Base-by-base conservation (phyloP, 2,888 invertebrate genomes). In the Rhamphomyia laevipes region DNA sequence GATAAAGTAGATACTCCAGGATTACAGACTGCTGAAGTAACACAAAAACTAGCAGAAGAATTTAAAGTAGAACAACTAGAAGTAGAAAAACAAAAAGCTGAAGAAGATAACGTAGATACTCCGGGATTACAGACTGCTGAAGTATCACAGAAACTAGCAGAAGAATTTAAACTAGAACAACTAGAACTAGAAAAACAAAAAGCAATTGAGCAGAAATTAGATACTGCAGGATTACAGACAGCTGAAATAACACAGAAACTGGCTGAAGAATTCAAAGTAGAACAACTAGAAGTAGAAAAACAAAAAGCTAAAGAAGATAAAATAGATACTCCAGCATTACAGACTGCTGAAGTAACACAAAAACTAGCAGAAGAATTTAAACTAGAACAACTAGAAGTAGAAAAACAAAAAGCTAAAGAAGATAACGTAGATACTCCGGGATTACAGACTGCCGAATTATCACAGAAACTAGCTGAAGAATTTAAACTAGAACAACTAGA, bases 1-100 rank as follows among this genome's bases (percentile, higher is more conserved):
- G 33, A 33, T 6, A 33, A 4, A 4, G 3, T 54, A 50, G 46
- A 55, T 27, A 21, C 45, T 45, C 50, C 50, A 33, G 48, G 55
- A 30, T 40, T 9, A 15, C n/a, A 33, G 11, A 27, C 12, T 47
- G 16, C 16, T 16, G 43, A 43, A 31, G 3, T 37, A 4, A 16
- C n/a, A 3, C 12, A 37, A 15, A 13, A 3, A 2, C 18, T 27
- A 23, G 23, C 21, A 15, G 27, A 33, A 42, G 13, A 33, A 17
- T 9, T 18, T 9, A 11, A 38, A 31, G 12, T 18, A 23, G 10
- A 17, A 23, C 49, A 48, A 51, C 52, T 49, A 52, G n/a, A 18
- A 13, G 13, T 23, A n/a, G 23, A 42, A 23, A 15, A 42, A n/a
- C 42, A 42, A 5, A 23, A n/a, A 6, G 5, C 13, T 6, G 12